Evolutionary conservation across 1,140 invertebrate species (phyloP).

Genomic region (Araneus ventricosus): DNA sequence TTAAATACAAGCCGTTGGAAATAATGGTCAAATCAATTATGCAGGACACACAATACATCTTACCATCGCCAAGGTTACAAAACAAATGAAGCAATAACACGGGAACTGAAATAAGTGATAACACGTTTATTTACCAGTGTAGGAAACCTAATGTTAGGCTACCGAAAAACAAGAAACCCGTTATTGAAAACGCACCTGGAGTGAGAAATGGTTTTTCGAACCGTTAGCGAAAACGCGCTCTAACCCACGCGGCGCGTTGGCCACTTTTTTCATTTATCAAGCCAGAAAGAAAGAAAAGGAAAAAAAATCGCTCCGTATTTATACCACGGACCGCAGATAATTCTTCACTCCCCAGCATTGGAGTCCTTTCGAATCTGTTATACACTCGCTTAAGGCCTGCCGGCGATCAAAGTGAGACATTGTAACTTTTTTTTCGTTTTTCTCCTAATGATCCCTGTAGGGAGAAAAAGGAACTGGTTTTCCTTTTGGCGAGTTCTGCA

Average conservation of each 20-base stretch:
- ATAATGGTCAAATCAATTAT: no score
- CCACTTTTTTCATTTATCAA: neutral
- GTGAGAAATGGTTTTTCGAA: neutral
- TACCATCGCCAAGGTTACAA: no score
- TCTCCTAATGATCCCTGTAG: neutral
- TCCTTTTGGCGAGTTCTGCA: neutral
- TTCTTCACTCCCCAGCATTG: neutral
- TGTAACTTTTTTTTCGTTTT: conserved; percentile 25
- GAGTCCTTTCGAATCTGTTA: neutral
- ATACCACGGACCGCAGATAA: neutral
- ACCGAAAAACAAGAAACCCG: no score
- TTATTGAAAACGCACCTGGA: no score
- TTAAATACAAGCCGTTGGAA: no score
- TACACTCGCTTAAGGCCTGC: neutral
- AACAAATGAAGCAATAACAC: no score
- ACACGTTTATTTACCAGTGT: no score
- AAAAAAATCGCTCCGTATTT: neutral
- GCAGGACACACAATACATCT: no score
- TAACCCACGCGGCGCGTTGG: neutral
- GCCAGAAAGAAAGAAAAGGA: neutral
- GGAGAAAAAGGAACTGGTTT: conserved; percentile 1
- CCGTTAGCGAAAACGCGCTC: neutral
- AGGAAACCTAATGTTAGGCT: no score
- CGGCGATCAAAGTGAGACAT: conserved; percentile 3
- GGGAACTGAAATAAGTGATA: no score